Base-by-base conservation (phyloP, 92 coral and sea anemone genomes). In the Phenganax marumi region DNA sequence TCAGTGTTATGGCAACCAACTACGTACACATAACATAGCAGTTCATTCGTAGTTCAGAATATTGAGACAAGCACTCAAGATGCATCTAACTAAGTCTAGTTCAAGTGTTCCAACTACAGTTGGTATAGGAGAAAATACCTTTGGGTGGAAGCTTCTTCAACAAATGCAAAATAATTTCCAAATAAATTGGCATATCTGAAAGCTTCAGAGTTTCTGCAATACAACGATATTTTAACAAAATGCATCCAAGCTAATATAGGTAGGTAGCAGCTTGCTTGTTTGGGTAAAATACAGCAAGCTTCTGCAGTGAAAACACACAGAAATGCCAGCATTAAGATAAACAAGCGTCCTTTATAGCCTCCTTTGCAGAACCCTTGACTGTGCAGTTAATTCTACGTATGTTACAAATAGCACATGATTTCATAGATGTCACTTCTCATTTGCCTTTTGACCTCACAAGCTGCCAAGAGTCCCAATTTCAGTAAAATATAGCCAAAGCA, bases 101-200 rank as follows among this genome's bases (percentile, higher is more conserved):
- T 11, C 10, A 46, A 72, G 51, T 10, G 14, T 12, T 16, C 18
- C 56, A 46, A 6, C 8, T 11, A 72, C 12, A 72, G 10, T 19
- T 22, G 21, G 43, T 19, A 14, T 12, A 10, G 43, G 50, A 8
- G 8, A 22, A 33, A 48, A 48, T 77, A 78, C 83, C 83, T 61
- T 63, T 61, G 3, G 50, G 60, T 23, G 83, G 83, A 48, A 78
- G 52, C 5, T 62, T 78, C 26, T 53, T 46, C 25, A 78, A 47
- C 52, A 50, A 8, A 2, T 78, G 43, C 47, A 61, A 62, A 8
- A 78, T 62, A 9, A 17, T 62, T 63, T 78, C 83, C 73, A 78
- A 18, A 50, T 78, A 78, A 12, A 78, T 18, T 48, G 73, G 55
- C 50, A 78, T 62, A 17, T 50, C 52, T n/a, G 72, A 46, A n/a